phyloP scores from a whole-genome alignment of 2,113 vertebrate genomes.

The Xerus inauris region DNA sequence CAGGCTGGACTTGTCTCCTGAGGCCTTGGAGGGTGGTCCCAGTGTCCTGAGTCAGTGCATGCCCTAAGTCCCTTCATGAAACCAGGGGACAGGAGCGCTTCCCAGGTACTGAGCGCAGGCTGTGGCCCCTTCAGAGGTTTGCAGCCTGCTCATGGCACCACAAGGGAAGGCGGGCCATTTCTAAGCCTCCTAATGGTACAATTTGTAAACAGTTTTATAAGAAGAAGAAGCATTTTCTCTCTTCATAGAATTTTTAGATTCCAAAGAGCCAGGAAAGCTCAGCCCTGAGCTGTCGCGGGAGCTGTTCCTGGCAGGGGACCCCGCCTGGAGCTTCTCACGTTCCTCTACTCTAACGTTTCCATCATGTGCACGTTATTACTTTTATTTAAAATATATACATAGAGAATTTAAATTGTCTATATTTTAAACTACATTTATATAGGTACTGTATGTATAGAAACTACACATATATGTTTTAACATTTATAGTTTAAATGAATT shows the following conservation, averaged over 20 bases:
- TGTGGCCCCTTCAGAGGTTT: neutral
- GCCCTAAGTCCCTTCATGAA: neutral
- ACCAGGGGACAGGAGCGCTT: rapidly evolving
- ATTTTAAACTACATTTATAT: neutral
- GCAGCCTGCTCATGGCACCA: rapidly evolving
- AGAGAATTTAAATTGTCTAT: neutral
- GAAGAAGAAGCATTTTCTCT: neutral
- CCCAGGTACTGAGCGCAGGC: neutral
- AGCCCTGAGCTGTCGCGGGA: neutral
- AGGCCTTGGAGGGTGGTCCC: neutral
- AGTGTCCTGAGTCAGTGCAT: rapidly evolving
- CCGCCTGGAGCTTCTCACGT: neutral
- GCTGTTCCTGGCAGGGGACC: neutral
- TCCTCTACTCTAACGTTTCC: neutral
- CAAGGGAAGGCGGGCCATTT: no score
- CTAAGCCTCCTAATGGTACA: no score
- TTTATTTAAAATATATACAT: neutral
- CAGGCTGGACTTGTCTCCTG: rapidly evolving
- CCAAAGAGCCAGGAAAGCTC: neutral
- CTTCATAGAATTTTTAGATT: neutral
- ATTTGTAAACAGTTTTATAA: neutral
- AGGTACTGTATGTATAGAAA: neutral
- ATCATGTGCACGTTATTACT: rapidly evolving
- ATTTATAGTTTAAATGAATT: no score
- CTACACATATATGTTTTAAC: neutral